Conservation (phyloP, 2,113 vertebrate genomes). For the Rousettus leschenaultii region DNA sequence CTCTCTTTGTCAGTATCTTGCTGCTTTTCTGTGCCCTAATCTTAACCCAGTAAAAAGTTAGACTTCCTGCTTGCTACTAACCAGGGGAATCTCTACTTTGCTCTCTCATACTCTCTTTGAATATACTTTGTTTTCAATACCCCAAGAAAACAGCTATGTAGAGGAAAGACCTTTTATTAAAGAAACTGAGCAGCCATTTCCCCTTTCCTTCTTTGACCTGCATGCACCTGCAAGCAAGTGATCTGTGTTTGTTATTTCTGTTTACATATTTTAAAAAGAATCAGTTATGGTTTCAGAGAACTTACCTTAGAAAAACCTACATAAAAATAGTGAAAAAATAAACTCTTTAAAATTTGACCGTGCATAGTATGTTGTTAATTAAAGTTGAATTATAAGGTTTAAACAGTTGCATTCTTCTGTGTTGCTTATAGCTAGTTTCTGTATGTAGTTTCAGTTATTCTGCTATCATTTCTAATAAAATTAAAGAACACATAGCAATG, state of each 20-base stretch:
- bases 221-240: not conserved
- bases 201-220: not conserved
- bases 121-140: not conserved
- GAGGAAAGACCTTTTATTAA: constrained; percentile 53
- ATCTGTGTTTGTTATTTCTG: not conserved
- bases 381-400: not conserved
- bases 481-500: not conserved
- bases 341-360: not conserved
- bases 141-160: constrained; percentile 1
- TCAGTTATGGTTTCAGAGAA: not conserved
- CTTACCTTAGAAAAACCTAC: not conserved
- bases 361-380: not conserved
- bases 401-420: not conserved
- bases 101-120: not conserved
- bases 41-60: not conserved
- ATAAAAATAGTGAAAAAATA: not conserved
- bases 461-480: not conserved
- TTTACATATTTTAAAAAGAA: not conserved
- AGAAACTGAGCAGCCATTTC: constrained; percentile 47
- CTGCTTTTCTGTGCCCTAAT: not conserved
- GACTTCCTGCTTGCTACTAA: not conserved
- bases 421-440: not conserved
- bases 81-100: not conserved
- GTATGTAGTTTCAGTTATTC: not conserved
- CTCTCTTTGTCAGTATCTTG: not conserved